Percentiles rank a stretch among this genome's conserved stretches.
Conservation (phyloP, 2,113 vertebrate species). For the human region GRCh38 chr3:94779001-94779500, state of each 20-base stretch:
- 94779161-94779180: not conserved
- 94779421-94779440: not conserved
- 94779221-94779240: not conserved
- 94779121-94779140: not conserved
- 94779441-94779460: not conserved
- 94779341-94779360: not conserved
- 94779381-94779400: not conserved
- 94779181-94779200: not conserved
- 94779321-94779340: not conserved
- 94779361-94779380: not conserved
- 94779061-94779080: not conserved
- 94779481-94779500: not conserved
- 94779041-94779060: not conserved
- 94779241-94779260: not conserved
- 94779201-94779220: not conserved
- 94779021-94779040: not conserved
- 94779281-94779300: not conserved
- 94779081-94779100: not conserved
- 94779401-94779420: not conserved
- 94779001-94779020: not conserved
- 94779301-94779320: not conserved
- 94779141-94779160: not conserved
- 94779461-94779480: not conserved
- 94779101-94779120: not conserved
- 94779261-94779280: not conserved